These are phyloP conservation scores for Megaceryle alcyon DNA, from an alignment of 2,797 vertebrate genomes.

Conservation along the genomic window DNA sequence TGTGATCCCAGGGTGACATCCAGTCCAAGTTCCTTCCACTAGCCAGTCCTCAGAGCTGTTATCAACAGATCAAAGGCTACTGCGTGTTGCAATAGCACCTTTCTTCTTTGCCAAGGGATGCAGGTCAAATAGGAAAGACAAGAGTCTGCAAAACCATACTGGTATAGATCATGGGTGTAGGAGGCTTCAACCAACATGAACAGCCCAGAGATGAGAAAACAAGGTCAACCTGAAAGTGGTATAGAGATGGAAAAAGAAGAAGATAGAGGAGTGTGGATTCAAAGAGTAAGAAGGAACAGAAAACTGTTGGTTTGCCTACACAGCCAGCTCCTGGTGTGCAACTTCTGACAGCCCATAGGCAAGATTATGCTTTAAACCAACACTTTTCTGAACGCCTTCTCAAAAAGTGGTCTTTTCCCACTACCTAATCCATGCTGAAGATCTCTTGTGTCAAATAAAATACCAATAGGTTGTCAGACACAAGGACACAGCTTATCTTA, in stretches of 20 bases:
- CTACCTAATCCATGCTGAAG: not conserved
- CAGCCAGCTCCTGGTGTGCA: not conserved
- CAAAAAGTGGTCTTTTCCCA: not conserved
- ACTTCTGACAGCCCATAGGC: not conserved
- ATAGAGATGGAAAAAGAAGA: not conserved
- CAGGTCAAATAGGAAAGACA: not conserved
- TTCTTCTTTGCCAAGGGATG: not conserved
- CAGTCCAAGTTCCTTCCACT: not conserved
- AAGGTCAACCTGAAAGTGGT: not conserved
- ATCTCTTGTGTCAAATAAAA: not conserved
- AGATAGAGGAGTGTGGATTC: not conserved
- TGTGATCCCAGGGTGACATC: not conserved
- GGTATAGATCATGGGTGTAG: not conserved
- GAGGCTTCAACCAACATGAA: not conserved
- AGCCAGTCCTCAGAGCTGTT: not conserved
- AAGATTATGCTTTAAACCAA: not conserved
- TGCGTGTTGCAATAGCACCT: not conserved
- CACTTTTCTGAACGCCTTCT: not conserved
- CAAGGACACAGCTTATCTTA: rapidly evolving
- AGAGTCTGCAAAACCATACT: not conserved
- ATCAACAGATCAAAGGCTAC: not conserved
- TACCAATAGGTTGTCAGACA: not conserved
- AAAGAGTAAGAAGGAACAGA: not conserved
- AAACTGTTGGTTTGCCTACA: not conserved
- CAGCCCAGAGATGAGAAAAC: not conserved